A percentile compares a stretch with the other conserved stretches of the same genome.
Conservation (phyloP, 2,113 vertebrate species). For the Notiomystis cincta region DNA sequence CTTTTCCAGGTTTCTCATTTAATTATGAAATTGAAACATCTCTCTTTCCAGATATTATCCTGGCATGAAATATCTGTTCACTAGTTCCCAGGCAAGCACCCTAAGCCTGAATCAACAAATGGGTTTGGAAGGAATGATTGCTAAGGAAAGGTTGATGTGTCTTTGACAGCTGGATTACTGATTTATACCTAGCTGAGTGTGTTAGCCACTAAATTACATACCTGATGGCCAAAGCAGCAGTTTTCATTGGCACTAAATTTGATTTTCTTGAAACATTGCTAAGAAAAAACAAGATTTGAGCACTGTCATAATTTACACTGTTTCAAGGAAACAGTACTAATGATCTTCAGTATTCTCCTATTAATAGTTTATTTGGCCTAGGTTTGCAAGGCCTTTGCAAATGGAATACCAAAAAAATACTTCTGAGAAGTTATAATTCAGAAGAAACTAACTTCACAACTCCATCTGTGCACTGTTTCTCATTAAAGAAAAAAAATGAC, state of each 20-base stretch:
- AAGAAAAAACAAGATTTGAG: not conserved
- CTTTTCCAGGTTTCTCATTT: slow-evolving; percentile 31
- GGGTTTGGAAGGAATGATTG: not conserved
- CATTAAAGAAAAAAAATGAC: not conserved
- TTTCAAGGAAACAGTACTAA: not conserved
- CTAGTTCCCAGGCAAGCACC: not conserved
- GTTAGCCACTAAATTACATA: not conserved
- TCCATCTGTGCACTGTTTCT: not conserved
- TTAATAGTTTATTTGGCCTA: not conserved
- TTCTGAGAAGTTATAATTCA: not conserved
- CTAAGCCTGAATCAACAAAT: not conserved
- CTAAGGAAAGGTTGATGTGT: not conserved
- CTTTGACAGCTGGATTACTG: not conserved
- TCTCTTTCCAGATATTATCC: not conserved
- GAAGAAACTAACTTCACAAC: not conserved
- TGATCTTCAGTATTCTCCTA: not conserved
- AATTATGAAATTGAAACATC: slow-evolving; percentile 22
- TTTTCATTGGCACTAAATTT: not conserved
- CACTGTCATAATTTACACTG: not conserved
- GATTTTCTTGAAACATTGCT: not conserved
- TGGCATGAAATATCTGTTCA: not conserved
- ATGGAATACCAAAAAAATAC: not conserved
- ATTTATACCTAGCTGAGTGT: not conserved
- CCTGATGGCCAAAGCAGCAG: not conserved
- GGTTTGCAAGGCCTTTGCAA: not conserved